A percentile compares a stretch with the other conserved stretches of the same genome.
Conservation (phyloP, 2,888 invertebrate species). For the Ceramica pisi region DNA sequence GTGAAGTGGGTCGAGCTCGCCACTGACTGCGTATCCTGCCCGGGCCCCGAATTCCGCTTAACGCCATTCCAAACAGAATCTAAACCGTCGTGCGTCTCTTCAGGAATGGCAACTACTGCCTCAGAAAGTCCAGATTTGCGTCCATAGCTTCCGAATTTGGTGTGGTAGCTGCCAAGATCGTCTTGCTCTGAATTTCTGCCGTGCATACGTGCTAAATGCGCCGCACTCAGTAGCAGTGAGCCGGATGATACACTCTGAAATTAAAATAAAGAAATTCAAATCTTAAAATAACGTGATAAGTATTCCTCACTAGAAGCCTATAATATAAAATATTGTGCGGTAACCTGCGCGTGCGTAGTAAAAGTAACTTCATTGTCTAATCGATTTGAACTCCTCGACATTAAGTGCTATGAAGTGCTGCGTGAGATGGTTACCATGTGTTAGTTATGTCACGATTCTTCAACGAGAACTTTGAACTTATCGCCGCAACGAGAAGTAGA, state of each 20-base stretch:
- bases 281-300: not conserved
- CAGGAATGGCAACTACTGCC: conserved; percentile 85
- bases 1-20: conserved; percentile 97
- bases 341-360: conserved; percentile 46
- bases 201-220: conserved; percentile 92
- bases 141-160: conserved; percentile 81
- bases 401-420: conserved; percentile 43
- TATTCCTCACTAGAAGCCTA: not conserved
- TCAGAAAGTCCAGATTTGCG: conserved; percentile 78
- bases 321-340: conserved; percentile 21
- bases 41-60: conserved; percentile 88
- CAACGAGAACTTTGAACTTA: conserved; percentile 41
- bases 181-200: conserved; percentile 81
- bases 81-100: conserved; percentile 81
- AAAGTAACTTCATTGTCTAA: conserved; percentile 56
- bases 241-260: conserved; percentile 96
- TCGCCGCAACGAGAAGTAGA: not conserved
- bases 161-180: conserved; percentile 81
- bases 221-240: conserved; percentile 94
- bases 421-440: conserved; percentile 54
- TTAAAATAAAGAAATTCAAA: conserved; percentile 31
- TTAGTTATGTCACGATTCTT: conserved; percentile 57
- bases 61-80: conserved; percentile 88
- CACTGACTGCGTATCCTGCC: conserved; percentile 93
- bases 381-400: conserved; percentile 55